Evolutionary conservation across 2,113 vertebrate species (phyloP).

Genomic region (Tachysurus vachellii): DNA sequence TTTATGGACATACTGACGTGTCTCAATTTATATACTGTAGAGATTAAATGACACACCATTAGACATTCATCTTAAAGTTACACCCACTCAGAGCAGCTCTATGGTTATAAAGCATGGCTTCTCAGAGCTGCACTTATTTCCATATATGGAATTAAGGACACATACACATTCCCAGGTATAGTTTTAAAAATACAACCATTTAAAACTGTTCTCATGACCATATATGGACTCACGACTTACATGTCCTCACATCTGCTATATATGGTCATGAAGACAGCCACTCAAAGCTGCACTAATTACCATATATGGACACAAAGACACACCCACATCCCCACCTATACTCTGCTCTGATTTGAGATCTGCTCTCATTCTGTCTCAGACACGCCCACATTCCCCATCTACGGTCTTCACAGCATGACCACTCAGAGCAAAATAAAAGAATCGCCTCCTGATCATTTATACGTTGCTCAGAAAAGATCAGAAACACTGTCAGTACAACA

Average conservation of each 20-base stretch:
- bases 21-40: too few relatives aligned
- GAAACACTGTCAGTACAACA: too few relatives aligned
- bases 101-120: neutral
- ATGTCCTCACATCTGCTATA: neutral
- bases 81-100: too few relatives aligned
- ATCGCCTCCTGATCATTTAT: too few relatives aligned
- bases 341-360: neutral
- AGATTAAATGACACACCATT: too few relatives aligned
- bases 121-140: neutral
- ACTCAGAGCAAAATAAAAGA: neutral
- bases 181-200: neutral
- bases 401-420: neutral
- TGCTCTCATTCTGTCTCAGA: neutral
- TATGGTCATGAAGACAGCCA: neutral
- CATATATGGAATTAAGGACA: neutral
- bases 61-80: too few relatives aligned
- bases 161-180: neutral
- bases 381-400: too few relatives aligned
- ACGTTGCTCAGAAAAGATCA: too few relatives aligned
- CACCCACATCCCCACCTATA: neutral
- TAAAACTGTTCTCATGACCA: neutral
- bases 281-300: neutral
- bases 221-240: neutral
- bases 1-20: too few relatives aligned
- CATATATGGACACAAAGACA: neutral